Evolutionary conservation across 2,113 vertebrate species (phyloP).

Genomic region (Paratilapia polleni): DNA sequence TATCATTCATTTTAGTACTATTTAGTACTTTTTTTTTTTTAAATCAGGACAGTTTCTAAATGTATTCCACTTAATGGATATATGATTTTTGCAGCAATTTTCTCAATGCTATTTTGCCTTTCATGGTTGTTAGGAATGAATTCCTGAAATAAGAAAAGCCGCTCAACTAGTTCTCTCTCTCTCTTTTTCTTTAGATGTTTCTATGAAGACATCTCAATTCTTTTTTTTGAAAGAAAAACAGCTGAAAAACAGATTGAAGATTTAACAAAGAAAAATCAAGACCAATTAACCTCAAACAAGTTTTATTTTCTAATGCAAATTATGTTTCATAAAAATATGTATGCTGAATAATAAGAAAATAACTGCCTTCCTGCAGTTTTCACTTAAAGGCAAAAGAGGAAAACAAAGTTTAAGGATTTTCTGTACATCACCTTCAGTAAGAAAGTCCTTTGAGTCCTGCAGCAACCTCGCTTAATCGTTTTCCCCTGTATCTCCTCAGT

Average conservation of each 20-base stretch:
- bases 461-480: constrained; percentile 6
- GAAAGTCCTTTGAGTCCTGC: neutral
- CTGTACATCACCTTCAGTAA: constrained; percentile 1
- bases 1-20: neutral
- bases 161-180: too few relatives aligned
- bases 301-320: neutral
- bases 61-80: neutral
- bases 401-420: constrained; percentile 8
- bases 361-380: neutral
- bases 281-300: neutral
- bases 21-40: too few relatives aligned
- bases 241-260: too few relatives aligned
- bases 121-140: too few relatives aligned
- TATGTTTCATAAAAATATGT: neutral
- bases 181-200: too few relatives aligned
- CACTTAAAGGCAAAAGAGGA: neutral
- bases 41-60: neutral
- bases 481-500: constrained; percentile 36
- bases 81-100: neutral
- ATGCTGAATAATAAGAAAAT: neutral
- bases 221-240: too few relatives aligned
- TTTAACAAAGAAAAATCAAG: too few relatives aligned
- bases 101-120: too few relatives aligned
- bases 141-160: too few relatives aligned
- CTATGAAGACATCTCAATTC: too few relatives aligned